Evolutionary conservation across 2,113 vertebrate genomes (phyloP).

Genomic region (Coptodon rendalli): DNA sequence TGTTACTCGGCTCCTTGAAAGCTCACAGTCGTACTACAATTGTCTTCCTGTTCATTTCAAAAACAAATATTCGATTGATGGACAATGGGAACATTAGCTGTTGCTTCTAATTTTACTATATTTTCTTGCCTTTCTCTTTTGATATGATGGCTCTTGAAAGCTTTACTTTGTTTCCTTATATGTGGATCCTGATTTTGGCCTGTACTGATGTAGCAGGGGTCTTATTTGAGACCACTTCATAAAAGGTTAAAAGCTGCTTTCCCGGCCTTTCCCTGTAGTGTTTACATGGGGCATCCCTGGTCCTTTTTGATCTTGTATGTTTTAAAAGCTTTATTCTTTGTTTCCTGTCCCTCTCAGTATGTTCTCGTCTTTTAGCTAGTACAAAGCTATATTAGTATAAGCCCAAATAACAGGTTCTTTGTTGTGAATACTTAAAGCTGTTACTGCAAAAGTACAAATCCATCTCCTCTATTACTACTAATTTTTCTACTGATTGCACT

Average conservation of each 20-base stretch:
- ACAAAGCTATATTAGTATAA: not conserved
- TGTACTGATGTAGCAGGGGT: constrained; percentile 1
- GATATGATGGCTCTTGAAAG: constrained; percentile 34
- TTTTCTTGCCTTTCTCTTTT: constrained; percentile 8
- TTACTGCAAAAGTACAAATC: not conserved
- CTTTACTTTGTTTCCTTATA: constrained; percentile 1
- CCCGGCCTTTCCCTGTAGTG: not conserved
- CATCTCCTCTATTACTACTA: not conserved
- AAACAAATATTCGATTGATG: constrained; percentile 4
- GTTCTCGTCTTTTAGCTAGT: not conserved
- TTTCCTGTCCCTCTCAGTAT: not conserved
- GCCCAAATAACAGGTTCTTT: not conserved
- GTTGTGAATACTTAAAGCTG: not conserved
- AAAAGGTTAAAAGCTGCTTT: constrained; percentile 34
- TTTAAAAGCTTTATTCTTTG: not conserved
- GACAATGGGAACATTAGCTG: not conserved
- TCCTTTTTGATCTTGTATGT: constrained; percentile 8
- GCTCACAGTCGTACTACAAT: not conserved
- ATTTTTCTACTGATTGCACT: not conserved
- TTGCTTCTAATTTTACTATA: not conserved
- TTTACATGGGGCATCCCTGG: not conserved
- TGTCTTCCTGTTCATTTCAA: constrained; percentile 1
- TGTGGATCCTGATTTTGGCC: constrained; percentile 3
- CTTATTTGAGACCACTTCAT: not conserved
- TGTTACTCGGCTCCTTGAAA: constrained; percentile 1